A percentile compares a stretch with the other conserved stretches of the same genome.
These are phyloP conservation scores for Melanophora roralis DNA, from an alignment of 2,888 invertebrate genomes.

Conservation along the genomic window DNA sequence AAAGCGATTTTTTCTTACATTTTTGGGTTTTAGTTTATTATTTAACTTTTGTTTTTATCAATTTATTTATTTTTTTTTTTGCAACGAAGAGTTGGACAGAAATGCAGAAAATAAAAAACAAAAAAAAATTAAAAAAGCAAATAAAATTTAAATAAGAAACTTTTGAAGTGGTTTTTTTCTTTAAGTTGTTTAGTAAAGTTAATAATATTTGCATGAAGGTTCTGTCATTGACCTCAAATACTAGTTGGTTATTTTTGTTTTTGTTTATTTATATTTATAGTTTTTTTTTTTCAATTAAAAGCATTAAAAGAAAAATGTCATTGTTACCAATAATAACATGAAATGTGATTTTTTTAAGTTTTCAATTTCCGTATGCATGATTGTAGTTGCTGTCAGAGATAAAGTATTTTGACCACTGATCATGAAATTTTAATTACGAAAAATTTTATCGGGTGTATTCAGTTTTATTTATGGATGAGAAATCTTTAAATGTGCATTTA, in stretches of 20 bases:
- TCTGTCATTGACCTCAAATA: slow-evolving; percentile 72
- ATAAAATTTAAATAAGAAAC: not conserved
- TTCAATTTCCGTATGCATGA: slow-evolving; percentile 27
- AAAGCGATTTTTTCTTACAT: not conserved
- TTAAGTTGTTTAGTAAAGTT: slow-evolving; percentile 10
- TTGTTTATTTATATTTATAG: slow-evolving; percentile 4
- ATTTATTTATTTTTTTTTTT: not conserved
- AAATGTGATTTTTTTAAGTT: not conserved
- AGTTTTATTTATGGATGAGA: too few species aligned
- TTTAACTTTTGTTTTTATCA: not conserved
- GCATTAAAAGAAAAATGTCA: not conserved
- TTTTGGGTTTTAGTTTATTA: not conserved
- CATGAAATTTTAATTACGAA: not conserved
- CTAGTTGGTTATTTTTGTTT: slow-evolving; percentile 33
- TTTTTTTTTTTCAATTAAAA: not conserved
- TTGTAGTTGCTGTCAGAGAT: not conserved
- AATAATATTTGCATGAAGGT: slow-evolving; percentile 61
- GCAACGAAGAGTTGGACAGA: not conserved
- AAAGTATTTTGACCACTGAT: slow-evolving; percentile 2
- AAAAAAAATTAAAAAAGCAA: not conserved
- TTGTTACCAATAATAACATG: not conserved
- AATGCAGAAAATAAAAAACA: not conserved
- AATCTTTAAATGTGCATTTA: too few species aligned
- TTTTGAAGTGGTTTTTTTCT: not conserved
- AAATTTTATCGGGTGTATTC: too few species aligned